phyloP scores from a whole-genome alignment of 2,888 invertebrate genomes.

The Pyrochroa serraticornis region DNA sequence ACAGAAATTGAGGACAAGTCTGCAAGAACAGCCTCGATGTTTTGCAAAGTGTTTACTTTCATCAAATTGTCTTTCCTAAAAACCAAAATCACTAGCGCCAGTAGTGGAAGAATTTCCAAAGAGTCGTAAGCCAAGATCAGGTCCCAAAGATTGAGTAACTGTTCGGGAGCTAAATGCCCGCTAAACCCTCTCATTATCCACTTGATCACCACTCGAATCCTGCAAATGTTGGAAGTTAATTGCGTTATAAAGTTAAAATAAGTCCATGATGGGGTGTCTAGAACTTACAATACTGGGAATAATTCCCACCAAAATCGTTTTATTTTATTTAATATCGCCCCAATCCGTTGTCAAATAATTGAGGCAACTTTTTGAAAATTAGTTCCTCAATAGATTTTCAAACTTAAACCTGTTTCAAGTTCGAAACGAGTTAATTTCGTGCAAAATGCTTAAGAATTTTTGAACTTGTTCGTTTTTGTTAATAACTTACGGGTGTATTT shows the following conservation, averaged over 20 bases:
- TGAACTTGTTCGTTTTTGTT: no score
- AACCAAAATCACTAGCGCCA: slow-evolving; percentile 83
- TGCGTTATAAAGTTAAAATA: no score
- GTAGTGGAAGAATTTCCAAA: slow-evolving; percentile 84
- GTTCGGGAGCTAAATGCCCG: slow-evolving; percentile 91
- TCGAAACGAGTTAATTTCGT: no score
- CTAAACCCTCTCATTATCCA: slow-evolving; percentile 97
- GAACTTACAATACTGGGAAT: no score
- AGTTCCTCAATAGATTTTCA: no score
- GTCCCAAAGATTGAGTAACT: slow-evolving; percentile 92
- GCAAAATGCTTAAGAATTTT: no score
- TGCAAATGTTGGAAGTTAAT: no score
- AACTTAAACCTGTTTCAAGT: no score
- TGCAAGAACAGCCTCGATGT: slow-evolving; percentile 84
- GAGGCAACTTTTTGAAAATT: background rate
- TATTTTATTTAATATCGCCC: no score
- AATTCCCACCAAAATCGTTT: no score
- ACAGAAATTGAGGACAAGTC: slow-evolving; percentile 88
- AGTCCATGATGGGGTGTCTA: no score
- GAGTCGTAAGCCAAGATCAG: slow-evolving; percentile 90
- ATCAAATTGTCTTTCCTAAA: slow-evolving; percentile 86
- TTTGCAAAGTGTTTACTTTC: slow-evolving; percentile 74
- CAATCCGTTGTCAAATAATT: no score
- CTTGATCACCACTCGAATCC: slow-evolving; percentile 89
- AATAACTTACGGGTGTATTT: slow-evolving; percentile 86